Percentiles rank a stretch among this genome's conserved stretches.
Evolutionary conservation across 2,797 vertebrate genomes (phyloP).

Genomic region (Sardinella longiceps): DNA sequence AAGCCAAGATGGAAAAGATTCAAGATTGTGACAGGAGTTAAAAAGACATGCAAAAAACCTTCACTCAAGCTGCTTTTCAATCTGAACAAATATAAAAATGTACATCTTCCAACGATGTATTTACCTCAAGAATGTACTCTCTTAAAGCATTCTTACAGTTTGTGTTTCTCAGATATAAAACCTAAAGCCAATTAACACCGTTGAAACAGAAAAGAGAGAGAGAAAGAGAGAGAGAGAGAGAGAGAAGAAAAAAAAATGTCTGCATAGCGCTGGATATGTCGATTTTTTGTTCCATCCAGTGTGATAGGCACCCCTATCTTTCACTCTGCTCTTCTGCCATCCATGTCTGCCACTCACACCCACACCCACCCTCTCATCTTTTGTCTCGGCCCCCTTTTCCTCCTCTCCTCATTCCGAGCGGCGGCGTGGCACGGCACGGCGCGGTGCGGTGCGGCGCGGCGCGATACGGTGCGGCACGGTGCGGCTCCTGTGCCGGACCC

Average conservation of each 20-base stretch:
- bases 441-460: not conserved
- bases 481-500: constrained; percentile 45
- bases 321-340: not conserved
- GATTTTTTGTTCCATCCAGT: no score
- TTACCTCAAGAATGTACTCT: not conserved
- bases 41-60: not conserved
- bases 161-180: no score
- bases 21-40: not conserved
- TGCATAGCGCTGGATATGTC: no score
- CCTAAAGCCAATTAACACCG: no score
- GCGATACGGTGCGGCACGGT: not conserved
- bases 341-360: constrained; percentile 33
- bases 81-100: not conserved
- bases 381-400: not conserved
- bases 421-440: not conserved
- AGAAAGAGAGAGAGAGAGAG: no score
- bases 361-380: constrained; percentile 32
- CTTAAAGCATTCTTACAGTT: not conserved
- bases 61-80: not conserved
- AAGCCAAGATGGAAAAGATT: not conserved
- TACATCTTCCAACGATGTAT: not conserved
- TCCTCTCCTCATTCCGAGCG: not conserved
- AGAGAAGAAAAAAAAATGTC: no score
- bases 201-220: no score
- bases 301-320: not conserved